Evolutionary conservation across 2,888 invertebrate genomes (phyloP).

Genomic region (Drosophila putrida): DNA sequence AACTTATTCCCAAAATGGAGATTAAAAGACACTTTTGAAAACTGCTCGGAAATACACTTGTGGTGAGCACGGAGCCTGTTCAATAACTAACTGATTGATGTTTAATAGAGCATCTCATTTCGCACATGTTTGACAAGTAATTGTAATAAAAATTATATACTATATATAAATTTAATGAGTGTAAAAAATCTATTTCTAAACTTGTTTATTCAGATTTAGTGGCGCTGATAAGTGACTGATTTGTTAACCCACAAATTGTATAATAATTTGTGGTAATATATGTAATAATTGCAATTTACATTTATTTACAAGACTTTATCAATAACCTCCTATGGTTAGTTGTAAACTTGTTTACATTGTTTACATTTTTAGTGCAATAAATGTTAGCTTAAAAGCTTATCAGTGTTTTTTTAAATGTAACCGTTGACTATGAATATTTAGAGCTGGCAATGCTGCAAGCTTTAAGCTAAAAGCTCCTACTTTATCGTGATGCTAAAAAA

Average conservation of each 20-base stretch:
- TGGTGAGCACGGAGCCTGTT: conserved; percentile 64
- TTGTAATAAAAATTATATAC: neutral
- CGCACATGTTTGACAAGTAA: conserved; percentile 28
- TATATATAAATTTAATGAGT: neutral
- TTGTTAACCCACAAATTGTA: neutral
- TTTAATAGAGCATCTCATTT: conserved; percentile 47
- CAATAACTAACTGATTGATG: conserved; percentile 81
- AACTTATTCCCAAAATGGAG: neutral
- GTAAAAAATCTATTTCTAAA: conserved; percentile 11
- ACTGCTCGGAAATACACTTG: conserved; percentile 43
- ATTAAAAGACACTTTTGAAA: conserved; percentile 13
- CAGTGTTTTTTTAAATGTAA: neutral
- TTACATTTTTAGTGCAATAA: neutral
- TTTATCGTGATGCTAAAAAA: neutral
- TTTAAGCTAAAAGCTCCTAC: conserved; percentile 30
- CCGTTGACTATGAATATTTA: conserved; percentile 16
- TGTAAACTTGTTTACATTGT: conserved; percentile 9
- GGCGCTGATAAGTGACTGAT: conserved; percentile 12
- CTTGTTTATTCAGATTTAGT: conserved; percentile 14
- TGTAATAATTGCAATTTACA: neutral
- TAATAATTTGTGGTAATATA: conserved; percentile 5
- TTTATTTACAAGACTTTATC: neutral
- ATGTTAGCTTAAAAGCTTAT: conserved; percentile 9
- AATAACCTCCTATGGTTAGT: neutral
- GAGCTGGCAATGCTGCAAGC: conserved; percentile 38